These are phyloP conservation scores for Mantis religiosa DNA, from an alignment of 2,888 invertebrate genomes.

Conservation along the genomic window DNA sequence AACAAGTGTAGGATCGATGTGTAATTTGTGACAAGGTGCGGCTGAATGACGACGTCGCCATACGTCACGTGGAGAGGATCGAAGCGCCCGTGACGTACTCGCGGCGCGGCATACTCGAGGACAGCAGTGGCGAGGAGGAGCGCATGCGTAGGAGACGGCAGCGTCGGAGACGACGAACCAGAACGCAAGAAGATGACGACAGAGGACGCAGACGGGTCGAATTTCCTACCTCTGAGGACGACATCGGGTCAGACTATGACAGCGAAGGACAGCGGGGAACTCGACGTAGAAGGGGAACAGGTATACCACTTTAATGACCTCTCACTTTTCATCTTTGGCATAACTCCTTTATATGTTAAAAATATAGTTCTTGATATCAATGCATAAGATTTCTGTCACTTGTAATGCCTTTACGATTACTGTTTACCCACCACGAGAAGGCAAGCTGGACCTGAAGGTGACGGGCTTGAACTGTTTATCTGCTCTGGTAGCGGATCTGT, in stretches of 20 bases:
- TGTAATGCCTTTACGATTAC: too few relatives aligned
- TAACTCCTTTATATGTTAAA: too few relatives aligned
- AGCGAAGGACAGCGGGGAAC: background rate
- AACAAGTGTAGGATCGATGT: background rate
- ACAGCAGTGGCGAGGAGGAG: slow-evolving; percentile 16
- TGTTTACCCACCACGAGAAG: too few relatives aligned
- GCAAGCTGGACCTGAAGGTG: too few relatives aligned
- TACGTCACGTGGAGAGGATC: slow-evolving; percentile 35
- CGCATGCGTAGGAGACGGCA: slow-evolving; percentile 36
- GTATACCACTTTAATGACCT: background rate
- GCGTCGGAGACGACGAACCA: slow-evolving; percentile 34
- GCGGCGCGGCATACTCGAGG: slow-evolving; percentile 18
- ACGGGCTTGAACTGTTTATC: too few relatives aligned
- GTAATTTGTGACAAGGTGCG: slow-evolving; percentile 37
- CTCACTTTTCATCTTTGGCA: too few relatives aligned
- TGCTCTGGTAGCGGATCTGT: too few relatives aligned
- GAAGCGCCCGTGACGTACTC: slow-evolving; percentile 26
- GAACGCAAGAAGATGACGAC: slow-evolving; percentile 36
- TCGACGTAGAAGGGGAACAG: background rate
- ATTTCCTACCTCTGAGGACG: background rate
- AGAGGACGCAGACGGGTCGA: background rate
- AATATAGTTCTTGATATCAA: too few relatives aligned
- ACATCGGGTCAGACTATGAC: background rate
- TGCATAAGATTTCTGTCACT: too few relatives aligned
- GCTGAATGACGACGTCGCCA: slow-evolving; percentile 38